phyloP scores from a whole-genome alignment of 2,113 vertebrate genomes.

The Lipophrys pholis region DNA sequence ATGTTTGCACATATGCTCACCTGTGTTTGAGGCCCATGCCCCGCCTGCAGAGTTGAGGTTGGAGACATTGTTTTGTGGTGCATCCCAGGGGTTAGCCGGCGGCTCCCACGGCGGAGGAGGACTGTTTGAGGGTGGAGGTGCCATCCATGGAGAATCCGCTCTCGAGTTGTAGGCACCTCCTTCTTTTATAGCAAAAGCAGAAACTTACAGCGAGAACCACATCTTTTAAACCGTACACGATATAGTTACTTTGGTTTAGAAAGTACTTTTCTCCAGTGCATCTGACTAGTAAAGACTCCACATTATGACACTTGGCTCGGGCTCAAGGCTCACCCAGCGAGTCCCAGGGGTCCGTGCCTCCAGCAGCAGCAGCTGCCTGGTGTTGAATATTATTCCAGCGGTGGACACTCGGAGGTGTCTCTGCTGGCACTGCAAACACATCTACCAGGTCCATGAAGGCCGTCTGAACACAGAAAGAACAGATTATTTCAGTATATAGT shows the following conservation, averaged over 20 bases:
- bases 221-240: too few relatives aligned
- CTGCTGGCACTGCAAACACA: slow-evolving; percentile 86
- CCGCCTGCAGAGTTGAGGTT: slow-evolving; percentile 54
- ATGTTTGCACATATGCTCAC: slow-evolving; percentile 53
- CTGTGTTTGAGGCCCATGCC: slow-evolving; percentile 66
- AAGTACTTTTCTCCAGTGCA: too few relatives aligned
- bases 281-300: neutral
- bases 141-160: slow-evolving; percentile 75
- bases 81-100: slow-evolving; percentile 87
- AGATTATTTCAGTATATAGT: neutral
- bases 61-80: slow-evolving; percentile 73
- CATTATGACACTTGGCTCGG: neutral
- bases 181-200: slow-evolving; percentile 27
- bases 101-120: slow-evolving; percentile 78
- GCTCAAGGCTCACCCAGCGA: slow-evolving; percentile 73
- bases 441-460: slow-evolving; percentile 94
- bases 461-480: slow-evolving; percentile 80
- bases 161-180: slow-evolving; percentile 40
- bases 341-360: slow-evolving; percentile 78
- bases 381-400: slow-evolving; percentile 66
- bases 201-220: neutral
- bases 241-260: too few relatives aligned
- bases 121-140: slow-evolving; percentile 63
- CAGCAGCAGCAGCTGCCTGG: slow-evolving; percentile 47
- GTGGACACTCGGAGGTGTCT: slow-evolving; percentile 61